Percentiles rank a stretch among this genome's conserved stretches.
phyloP scores from a whole-genome alignment of 1,140 invertebrate genomes.

The Zaprionus camerounensis region DNA sequence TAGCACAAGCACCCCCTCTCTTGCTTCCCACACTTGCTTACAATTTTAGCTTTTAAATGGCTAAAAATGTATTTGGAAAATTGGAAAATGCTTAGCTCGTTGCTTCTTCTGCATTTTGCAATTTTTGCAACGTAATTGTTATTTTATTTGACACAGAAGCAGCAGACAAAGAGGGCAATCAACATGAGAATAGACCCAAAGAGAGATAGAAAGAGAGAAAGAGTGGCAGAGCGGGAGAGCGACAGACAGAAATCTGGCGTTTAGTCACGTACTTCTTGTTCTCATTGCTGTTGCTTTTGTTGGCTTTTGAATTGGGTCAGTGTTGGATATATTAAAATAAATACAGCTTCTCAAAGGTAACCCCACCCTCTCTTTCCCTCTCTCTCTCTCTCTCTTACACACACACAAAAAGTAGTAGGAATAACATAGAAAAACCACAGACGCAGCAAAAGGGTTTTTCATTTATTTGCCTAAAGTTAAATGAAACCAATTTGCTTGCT shows the following conservation, averaged over 20 bases:
- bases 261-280: conserved; percentile 57
- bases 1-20: neutral
- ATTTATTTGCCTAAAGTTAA: conserved; percentile 43
- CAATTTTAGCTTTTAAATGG: conserved; percentile 49
- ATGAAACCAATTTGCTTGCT: conserved; percentile 31
- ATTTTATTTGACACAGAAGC: conserved; percentile 56
- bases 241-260: conserved; percentile 45
- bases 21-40: neutral
- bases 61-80: conserved; percentile 53
- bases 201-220: neutral
- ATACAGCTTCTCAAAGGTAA: conserved; percentile 48
- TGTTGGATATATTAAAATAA: conserved; percentile 60
- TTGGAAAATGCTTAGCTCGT: conserved; percentile 56
- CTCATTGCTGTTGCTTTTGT: conserved; percentile 27
- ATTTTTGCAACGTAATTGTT: conserved; percentile 55
- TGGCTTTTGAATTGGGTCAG: conserved; percentile 57
- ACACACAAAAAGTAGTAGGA: conserved; percentile 10
- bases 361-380: neutral
- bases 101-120: conserved; percentile 37
- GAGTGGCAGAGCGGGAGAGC: neutral
- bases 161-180: conserved; percentile 37
- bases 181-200: conserved; percentile 13
- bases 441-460: conserved; percentile 15
- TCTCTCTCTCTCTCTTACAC: neutral
- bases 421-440: conserved; percentile 12